phyloP scores from a whole-genome alignment of 2,888 invertebrate genomes.

The Leistus spinibarbis region DNA sequence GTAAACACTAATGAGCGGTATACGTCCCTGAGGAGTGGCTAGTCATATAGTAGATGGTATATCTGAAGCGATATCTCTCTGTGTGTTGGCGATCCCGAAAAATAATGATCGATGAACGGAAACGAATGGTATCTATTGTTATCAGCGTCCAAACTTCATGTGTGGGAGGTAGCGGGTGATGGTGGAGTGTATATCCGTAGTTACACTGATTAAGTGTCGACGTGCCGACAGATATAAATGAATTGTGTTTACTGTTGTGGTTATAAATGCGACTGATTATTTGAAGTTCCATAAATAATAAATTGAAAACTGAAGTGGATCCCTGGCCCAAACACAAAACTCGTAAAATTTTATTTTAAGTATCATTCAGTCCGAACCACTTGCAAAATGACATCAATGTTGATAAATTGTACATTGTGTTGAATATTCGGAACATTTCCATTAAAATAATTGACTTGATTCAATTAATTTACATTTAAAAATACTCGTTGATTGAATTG shows the following conservation, averaged over 20 bases:
- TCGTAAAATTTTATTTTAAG: too few species aligned
- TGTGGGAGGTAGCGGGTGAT: too few species aligned
- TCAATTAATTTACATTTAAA: too few species aligned
- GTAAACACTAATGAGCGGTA: too few species aligned
- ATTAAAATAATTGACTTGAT: too few species aligned
- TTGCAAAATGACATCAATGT: not conserved
- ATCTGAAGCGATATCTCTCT: constrained; percentile 15
- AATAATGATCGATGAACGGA: constrained; percentile 30
- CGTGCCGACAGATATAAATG: constrained; percentile 34
- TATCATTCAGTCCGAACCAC: not conserved
- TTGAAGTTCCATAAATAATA: not conserved
- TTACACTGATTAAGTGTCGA: constrained; percentile 35
- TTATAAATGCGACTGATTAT: constrained; percentile 24
- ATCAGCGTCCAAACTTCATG: constrained; percentile 3
- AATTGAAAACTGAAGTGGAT: not conserved
- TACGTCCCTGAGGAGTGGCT: too few species aligned
- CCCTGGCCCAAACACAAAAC: not conserved
- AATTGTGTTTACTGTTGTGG: constrained; percentile 18
- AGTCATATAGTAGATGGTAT: too few species aligned
- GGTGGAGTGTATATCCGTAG: constrained; percentile 3
- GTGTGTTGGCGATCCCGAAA: constrained; percentile 16
- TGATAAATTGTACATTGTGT: too few species aligned
- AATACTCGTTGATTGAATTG: too few species aligned
- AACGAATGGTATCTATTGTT: constrained; percentile 4
- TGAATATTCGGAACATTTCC: too few species aligned